Percentiles rank a stretch among this genome's conserved stretches.
phyloP scores from a whole-genome alignment of 2,113 vertebrate genomes.

The Zapornia atra region DNA sequence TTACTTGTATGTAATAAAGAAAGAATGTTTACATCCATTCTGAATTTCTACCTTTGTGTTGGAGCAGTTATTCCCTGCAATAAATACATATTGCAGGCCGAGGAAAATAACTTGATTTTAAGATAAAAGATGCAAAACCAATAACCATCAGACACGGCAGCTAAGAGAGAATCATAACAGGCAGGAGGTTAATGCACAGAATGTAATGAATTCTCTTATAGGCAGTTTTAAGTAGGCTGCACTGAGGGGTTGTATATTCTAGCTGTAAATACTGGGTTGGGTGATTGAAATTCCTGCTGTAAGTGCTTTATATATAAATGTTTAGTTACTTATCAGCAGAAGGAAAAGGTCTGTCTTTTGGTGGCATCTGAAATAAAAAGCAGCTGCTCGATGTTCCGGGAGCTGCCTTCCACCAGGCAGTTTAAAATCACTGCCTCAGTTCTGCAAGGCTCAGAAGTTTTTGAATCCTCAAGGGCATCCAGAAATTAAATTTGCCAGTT shows the following conservation, averaged over 20 bases:
- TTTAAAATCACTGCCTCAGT: neutral
- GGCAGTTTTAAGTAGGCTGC: constrained; percentile 1
- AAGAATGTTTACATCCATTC: neutral
- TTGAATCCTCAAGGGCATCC: neutral
- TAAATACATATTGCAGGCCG: neutral
- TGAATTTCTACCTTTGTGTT: neutral
- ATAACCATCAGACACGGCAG: neutral
- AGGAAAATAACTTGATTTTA: neutral
- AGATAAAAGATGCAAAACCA: neutral
- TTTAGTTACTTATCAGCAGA: constrained; percentile 45
- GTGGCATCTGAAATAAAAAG: constrained; percentile 44
- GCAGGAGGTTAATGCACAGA: neutral
- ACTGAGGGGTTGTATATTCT: neutral
- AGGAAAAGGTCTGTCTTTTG: neutral
- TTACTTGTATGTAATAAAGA: neutral
- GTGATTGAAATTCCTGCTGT: constrained; percentile 28
- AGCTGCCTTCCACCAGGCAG: neutral
- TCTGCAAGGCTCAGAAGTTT: neutral
- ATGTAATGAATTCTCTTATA: neutral
- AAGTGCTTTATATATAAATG: constrained; percentile 33
- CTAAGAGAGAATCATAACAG: neutral
- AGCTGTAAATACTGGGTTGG: neutral
- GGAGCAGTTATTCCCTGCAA: neutral
- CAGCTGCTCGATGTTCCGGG: neutral
- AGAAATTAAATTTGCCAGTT: neutral